A percentile compares a stretch with the other conserved stretches of the same genome.
These are phyloP conservation scores for Anarrhichthys ocellatus DNA, from an alignment of 2,113 vertebrate genomes.

Conservation along the genomic window DNA sequence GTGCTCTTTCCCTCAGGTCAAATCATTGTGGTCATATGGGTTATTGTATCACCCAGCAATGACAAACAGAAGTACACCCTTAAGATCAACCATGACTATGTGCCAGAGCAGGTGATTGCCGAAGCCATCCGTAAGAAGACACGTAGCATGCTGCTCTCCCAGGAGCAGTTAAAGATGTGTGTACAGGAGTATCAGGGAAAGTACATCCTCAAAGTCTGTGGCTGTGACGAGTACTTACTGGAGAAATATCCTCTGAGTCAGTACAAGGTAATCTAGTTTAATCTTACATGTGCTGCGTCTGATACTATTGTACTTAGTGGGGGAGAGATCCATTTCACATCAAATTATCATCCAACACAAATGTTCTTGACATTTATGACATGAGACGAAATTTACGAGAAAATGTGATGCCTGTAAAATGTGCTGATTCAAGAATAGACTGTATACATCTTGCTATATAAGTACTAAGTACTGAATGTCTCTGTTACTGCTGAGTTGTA, in stretches of 20 bases:
- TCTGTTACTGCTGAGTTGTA: conserved; percentile 13
- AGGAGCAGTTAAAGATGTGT: conserved; percentile 97
- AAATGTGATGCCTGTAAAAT: conserved; percentile 31
- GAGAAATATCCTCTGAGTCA: conserved; percentile 98
- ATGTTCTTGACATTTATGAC: conserved; percentile 34
- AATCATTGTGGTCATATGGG: conserved; percentile 99
- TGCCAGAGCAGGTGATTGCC: conserved; percentile 98
- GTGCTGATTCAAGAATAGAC: conserved; percentile 13
- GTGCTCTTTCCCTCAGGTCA: conserved; percentile 86
- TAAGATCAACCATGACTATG: conserved; percentile 98
- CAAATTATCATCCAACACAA: conserved; percentile 47
- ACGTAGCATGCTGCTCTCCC: conserved; percentile 96
- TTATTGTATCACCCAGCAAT: conserved; percentile 98
- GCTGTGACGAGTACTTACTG: conserved; percentile 98
- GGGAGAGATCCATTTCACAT: conserved; percentile 36
- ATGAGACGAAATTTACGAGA: conserved; percentile 37
- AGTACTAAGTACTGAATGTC: conserved; percentile 15
- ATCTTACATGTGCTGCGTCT: conserved; percentile 29
- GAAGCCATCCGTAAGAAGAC: conserved; percentile 99
- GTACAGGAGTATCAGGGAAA: conserved; percentile 99
- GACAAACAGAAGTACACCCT: conserved; percentile 99
- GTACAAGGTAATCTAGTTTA: conserved; percentile 91
- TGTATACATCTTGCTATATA: not conserved
- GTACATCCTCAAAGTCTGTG: conserved; percentile 98
- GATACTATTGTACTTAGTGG: conserved; percentile 35